Evolutionary conservation across 2,888 invertebrate species (phyloP), one percentile per base, ranked within the genome.

Genomic region (Ceramica pisi): DNA sequence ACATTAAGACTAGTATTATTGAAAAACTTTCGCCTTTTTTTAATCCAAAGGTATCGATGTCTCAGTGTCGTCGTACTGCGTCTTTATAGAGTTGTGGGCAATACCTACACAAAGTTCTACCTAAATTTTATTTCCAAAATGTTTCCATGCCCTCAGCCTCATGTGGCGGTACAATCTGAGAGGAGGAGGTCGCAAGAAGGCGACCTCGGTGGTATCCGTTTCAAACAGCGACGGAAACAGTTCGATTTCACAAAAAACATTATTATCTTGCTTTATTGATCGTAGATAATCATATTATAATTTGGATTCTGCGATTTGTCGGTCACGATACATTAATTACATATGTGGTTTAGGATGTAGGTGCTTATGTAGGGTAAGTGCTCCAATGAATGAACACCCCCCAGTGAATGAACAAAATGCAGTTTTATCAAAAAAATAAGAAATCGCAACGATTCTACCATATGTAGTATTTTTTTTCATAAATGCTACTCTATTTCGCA

Each of bases 181-280:
- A 60, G 69, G 56, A 77, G 82, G 74, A 83, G 83, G 85, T 80
- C 71, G 35, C 77, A 86, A 91, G 90, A 86, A 76, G 89, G 53
- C 87, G 93, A 81, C 94, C 94, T 94, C 90, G 93, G 23, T 71
- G 83, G 90, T 89, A 91, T 94, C 94, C 94, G 93, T 87, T 91
- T 84, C 88, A 87, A 86, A 87, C 86, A 86, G 71, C 85, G 90
- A 85, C 92, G 93, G 93, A 93, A 92, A 91, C 86, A 77, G 80
- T 80, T 85, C 82, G 85, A 90, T 90, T 89, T 84, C 76, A 85
- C 82, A 87, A 90, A 90, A 89, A 87, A 68, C 65, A 82, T 75
- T 76, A 72, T 74, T 84, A 80, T 77, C 75, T 68, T 70, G 56
- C 41, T 44, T 76, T 77, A 79, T 70, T 64, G 75, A 83, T 83